Evolutionary conservation across 2,888 invertebrate species (phyloP).

Genomic region (Pomacea canaliculata): DNA sequence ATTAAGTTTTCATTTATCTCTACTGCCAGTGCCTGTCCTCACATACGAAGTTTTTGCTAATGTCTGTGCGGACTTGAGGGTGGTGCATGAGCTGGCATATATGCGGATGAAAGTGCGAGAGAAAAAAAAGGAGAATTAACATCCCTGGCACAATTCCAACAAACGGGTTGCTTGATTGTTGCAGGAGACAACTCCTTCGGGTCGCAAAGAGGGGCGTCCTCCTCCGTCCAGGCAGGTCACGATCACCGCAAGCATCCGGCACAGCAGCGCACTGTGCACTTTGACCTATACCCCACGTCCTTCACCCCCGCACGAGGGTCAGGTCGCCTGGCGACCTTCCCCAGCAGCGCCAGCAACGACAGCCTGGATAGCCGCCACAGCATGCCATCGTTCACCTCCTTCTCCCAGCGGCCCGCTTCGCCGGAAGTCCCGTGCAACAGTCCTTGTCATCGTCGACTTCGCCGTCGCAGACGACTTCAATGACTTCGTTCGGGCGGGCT

Average conservation of each 20-base stretch:
- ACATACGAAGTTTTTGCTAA: too few relatives aligned
- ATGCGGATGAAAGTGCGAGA: too few relatives aligned
- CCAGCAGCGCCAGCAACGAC: slow-evolving; percentile 18
- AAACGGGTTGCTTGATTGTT: too few relatives aligned
- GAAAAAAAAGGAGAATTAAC: too few relatives aligned
- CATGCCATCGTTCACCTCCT: slow-evolving; percentile 17
- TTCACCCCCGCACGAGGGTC: slow-evolving; percentile 17
- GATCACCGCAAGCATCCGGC: neutral
- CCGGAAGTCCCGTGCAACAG: neutral
- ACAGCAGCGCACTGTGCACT: slow-evolving; percentile 21
- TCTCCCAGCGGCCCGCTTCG: slow-evolving; percentile 16
- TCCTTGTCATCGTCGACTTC: neutral
- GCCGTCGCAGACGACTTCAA: neutral
- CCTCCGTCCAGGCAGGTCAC: slow-evolving; percentile 8
- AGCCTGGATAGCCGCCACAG: slow-evolving; percentile 8
- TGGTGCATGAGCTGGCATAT: too few relatives aligned
- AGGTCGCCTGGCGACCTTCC: slow-evolving; percentile 16
- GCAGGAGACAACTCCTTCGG: slow-evolving; percentile 32
- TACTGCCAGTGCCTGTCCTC: too few relatives aligned
- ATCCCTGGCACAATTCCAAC: too few relatives aligned
- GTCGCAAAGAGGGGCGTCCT: slow-evolving; percentile 23
- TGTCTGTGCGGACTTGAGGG: too few relatives aligned
- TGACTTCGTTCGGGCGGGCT: neutral
- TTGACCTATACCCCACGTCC: slow-evolving; percentile 22
- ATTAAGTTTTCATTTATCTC: too few relatives aligned